phyloP scores from a whole-genome alignment of 92 coral and sea anemone species.

The Porites divaricata region DNA sequence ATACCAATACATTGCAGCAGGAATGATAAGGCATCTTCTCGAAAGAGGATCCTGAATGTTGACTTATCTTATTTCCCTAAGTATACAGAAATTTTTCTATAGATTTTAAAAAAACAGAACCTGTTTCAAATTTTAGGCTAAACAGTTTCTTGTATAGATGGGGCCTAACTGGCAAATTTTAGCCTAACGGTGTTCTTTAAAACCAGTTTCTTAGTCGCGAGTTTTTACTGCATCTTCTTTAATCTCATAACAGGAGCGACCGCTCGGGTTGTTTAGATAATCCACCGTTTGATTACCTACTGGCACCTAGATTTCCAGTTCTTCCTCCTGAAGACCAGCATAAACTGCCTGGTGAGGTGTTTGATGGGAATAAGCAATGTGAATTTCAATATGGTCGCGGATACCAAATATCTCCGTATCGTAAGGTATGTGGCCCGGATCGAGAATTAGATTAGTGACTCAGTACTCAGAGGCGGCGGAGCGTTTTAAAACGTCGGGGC shows the following conservation, averaged over 20 bases:
- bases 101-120: too few species aligned
- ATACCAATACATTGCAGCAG: too few species aligned
- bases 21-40: too few species aligned
- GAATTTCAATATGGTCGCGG: conserved; percentile 25
- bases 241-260: conserved; percentile 1
- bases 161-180: too few species aligned
- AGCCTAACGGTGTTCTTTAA: too few species aligned
- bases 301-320: neutral
- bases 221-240: neutral
- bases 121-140: too few species aligned
- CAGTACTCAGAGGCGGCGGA: too few species aligned
- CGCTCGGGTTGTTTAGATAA: conserved; percentile 64
- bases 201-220: neutral
- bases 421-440: neutral
- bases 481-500: too few species aligned
- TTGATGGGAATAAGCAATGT: conserved; percentile 75
- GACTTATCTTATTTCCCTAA: too few species aligned
- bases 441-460: neutral
- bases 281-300: conserved; percentile 14
- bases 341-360: conserved; percentile 71
- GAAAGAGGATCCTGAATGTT: too few species aligned
- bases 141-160: too few species aligned
- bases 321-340: conserved; percentile 45
- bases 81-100: too few species aligned
- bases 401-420: neutral